Evolutionary conservation across 2,113 vertebrate species (phyloP).

Genomic region (Drymodes brunneopygia): DNA sequence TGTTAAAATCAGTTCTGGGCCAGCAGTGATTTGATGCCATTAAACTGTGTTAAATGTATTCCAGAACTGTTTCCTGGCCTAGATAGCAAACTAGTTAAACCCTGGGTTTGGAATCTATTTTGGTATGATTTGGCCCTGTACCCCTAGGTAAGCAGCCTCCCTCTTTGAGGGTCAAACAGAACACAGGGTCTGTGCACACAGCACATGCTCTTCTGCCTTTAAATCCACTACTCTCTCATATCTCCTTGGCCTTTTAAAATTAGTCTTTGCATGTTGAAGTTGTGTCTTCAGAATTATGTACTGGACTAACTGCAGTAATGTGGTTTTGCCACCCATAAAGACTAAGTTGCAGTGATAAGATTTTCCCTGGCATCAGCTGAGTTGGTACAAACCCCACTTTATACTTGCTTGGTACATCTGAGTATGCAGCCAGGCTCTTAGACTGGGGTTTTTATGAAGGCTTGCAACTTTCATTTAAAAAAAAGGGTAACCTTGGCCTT

Average conservation of each 20-base stretch:
- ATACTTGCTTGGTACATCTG: neutral
- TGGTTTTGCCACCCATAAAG: neutral
- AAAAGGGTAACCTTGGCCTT: neutral
- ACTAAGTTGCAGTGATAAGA: neutral
- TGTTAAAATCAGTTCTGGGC: slow-evolving; percentile 57
- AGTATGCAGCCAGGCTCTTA: neutral
- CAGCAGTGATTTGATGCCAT: slow-evolving; percentile 30
- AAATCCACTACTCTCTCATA: neutral
- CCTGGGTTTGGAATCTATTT: slow-evolving; percentile 9
- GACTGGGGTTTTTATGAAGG: neutral
- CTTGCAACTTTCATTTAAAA: neutral
- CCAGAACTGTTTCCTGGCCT: slow-evolving; percentile 58
- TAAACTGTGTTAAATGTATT: slow-evolving; percentile 58
- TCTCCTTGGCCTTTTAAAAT: neutral
- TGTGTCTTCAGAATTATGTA: neutral
- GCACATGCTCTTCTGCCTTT: neutral
- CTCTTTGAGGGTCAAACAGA: neutral
- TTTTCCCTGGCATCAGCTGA: neutral
- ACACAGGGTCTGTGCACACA: neutral
- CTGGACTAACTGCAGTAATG: neutral
- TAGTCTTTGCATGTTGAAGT: neutral
- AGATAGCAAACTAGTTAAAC: slow-evolving; percentile 50
- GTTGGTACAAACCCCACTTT: neutral
- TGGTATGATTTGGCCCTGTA: neutral
- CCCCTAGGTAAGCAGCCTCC: neutral